phyloP scores from a whole-genome alignment of 2,888 invertebrate species.

The Pyrrhia umbra region DNA sequence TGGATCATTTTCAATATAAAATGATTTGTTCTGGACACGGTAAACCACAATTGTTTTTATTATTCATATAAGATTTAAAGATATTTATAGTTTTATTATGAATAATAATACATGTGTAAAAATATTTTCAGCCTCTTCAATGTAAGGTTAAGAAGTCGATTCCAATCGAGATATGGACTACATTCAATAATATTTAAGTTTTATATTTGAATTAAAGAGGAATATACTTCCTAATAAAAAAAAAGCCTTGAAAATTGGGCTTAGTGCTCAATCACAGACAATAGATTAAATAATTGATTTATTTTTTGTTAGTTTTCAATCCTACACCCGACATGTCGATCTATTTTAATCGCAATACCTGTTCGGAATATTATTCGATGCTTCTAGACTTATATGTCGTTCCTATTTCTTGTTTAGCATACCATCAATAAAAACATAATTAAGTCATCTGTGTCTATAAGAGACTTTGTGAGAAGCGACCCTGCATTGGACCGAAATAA shows the following conservation, averaged over 20 bases:
- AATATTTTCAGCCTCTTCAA: background rate
- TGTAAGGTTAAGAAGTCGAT: background rate
- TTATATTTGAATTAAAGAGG: background rate
- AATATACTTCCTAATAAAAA: background rate
- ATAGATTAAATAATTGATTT: background rate
- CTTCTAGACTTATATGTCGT: conserved; percentile 17
- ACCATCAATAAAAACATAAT: conserved; percentile 23
- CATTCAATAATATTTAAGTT: too few species aligned
- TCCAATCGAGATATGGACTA: too few species aligned
- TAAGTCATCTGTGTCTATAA: background rate
- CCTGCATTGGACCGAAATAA: background rate
- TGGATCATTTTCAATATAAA: background rate
- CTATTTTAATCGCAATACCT: background rate
- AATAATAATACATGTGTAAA: background rate
- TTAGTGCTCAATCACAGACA: background rate
- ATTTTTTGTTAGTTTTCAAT: conserved; percentile 3
- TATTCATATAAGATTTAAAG: too few species aligned
- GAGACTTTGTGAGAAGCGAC: background rate
- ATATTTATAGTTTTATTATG: conserved; percentile 11
- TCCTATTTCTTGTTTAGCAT: conserved; percentile 18
- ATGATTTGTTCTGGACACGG: background rate
- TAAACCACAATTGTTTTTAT: conserved; percentile 2
- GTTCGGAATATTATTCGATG: conserved; percentile 13
- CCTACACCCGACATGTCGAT: background rate
- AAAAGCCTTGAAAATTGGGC: background rate